Percentiles rank a stretch among this genome's conserved stretches.
Conservation (phyloP, 2,113 vertebrate species). For the Melanerpes aurifrons region DNA sequence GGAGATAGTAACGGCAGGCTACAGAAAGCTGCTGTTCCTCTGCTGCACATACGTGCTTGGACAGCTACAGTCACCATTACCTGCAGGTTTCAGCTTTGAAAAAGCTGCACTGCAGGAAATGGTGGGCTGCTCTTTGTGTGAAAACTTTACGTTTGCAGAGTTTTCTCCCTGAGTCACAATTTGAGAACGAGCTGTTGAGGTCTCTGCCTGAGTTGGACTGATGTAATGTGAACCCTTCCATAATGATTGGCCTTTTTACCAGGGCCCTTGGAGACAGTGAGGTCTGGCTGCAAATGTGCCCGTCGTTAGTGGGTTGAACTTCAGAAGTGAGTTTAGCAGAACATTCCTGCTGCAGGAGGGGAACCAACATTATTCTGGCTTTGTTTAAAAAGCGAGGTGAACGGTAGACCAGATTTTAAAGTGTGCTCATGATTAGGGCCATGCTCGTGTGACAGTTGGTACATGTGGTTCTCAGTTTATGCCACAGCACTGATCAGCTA, state of each 20-base stretch:
- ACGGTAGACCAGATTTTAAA: neutral
- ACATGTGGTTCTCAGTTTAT: neutral
- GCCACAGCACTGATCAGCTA: neutral
- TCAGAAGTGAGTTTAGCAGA: neutral
- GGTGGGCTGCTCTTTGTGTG: neutral
- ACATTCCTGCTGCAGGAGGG: neutral
- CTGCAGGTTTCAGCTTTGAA: neutral
- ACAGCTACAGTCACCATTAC: neutral
- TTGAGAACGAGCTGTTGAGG: neutral
- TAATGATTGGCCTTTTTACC: neutral
- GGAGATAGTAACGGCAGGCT: neutral
- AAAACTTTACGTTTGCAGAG: neutral
- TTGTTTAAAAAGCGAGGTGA: neutral
- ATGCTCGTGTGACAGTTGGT: neutral
- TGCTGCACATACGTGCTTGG: neutral
- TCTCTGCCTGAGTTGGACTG: neutral
- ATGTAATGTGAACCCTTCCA: neutral
- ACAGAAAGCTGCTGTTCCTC: neutral
- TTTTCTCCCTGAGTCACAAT: neutral
- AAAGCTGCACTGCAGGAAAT: neutral
- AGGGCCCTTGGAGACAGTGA: neutral
- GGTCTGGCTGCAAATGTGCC: neutral
- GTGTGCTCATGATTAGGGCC: fast-evolving
- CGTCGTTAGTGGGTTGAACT: neutral
- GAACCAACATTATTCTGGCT: neutral